These are phyloP conservation scores for Aphis craccivora DNA, from an alignment of 1,140 invertebrate species.

Conservation along the genomic window DNA sequence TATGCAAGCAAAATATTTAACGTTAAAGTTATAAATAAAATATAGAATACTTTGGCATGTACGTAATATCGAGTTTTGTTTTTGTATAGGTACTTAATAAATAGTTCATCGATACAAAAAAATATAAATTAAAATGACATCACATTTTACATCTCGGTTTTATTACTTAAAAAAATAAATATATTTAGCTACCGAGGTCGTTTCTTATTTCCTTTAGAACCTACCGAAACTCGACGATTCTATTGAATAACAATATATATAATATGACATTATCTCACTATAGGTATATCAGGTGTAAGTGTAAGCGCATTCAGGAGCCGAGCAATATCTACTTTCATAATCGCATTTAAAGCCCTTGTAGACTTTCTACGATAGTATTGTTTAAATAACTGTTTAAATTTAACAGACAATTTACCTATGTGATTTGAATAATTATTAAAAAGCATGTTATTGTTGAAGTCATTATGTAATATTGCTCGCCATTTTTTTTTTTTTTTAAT, in stretches of 20 bases:
- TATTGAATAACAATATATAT: neutral
- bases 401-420: conserved; percentile 10
- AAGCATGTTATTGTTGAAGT: neutral
- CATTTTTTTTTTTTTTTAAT: neutral
- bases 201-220: neutral
- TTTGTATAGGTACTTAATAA: neutral
- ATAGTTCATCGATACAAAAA: neutral
- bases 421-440: conserved; percentile 24
- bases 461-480: neutral
- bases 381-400: conserved; percentile 22
- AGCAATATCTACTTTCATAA: conserved; percentile 41
- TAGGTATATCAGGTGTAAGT: neutral
- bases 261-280: neutral
- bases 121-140: neutral
- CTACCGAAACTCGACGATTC: neutral
- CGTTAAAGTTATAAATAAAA: conserved; percentile 4
- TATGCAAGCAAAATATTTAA: neutral
- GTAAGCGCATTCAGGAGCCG: neutral
- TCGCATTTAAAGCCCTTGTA: conserved; percentile 23
- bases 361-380: conserved; percentile 31
- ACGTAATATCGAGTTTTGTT: neutral
- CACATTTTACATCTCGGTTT: neutral
- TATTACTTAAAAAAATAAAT: neutral
- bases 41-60: neutral
- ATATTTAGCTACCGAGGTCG: neutral